These are phyloP conservation scores for Hippotragus niger DNA, from an alignment of 2,113 vertebrate genomes.

Conservation along the genomic window DNA sequence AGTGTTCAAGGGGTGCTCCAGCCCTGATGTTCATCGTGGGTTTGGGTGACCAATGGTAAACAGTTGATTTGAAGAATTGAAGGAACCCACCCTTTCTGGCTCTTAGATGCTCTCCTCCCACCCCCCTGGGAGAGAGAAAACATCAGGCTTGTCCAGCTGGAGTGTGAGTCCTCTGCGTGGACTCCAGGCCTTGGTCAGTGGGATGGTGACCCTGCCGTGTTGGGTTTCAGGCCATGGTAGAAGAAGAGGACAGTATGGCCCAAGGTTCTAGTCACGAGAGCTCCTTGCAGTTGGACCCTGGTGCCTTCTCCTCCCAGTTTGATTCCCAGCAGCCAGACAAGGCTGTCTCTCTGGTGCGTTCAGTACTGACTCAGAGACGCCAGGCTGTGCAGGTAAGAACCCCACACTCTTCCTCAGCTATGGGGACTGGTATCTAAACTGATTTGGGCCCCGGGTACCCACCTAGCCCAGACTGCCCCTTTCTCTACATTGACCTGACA, in stretches of 20 bases:
- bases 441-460: not conserved
- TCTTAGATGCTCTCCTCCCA: not conserved
- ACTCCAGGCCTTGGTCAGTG: not conserved
- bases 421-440: not conserved
- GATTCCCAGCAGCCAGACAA: constrained; percentile 53
- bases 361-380: constrained; percentile 72
- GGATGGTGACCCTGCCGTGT: constrained; percentile 48
- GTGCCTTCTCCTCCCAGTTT: constrained; percentile 26
- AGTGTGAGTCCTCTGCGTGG: not conserved
- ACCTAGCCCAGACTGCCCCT: not conserved
- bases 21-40: not conserved
- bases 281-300: constrained; percentile 8
- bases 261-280: constrained; percentile 32
- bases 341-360: constrained; percentile 74
- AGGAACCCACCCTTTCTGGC: not conserved
- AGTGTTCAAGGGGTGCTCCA: not conserved
- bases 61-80: not conserved
- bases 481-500: not conserved
- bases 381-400: constrained; percentile 75
- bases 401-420: not conserved
- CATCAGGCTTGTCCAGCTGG: not conserved
- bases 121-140: not conserved
- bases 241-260: constrained; percentile 56
- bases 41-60: not conserved
- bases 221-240: constrained; percentile 78